phyloP scores from a whole-genome alignment of 2,797 vertebrate genomes.

The Eulemur albifrons region DNA sequence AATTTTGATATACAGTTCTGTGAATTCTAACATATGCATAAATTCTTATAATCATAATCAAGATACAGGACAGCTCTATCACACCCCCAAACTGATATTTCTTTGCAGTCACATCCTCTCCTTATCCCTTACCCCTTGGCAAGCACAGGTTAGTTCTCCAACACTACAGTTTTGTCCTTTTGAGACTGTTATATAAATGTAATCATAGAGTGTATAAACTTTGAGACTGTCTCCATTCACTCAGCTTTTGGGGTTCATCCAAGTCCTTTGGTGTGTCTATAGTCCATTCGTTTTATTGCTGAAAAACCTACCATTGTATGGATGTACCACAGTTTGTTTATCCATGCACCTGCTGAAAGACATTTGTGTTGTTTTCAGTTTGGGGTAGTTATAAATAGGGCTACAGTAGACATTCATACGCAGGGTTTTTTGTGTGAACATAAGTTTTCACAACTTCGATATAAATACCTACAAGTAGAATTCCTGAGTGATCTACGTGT shows the following conservation, averaged over 20 bases:
- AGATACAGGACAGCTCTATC: neutral
- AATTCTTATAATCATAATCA: neutral
- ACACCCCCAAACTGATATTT: neutral
- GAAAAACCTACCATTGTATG: constrained; percentile 2
- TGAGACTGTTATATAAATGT: neutral
- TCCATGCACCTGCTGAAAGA: neutral
- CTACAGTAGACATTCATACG: neutral
- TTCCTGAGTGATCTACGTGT: neutral
- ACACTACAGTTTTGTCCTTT: neutral
- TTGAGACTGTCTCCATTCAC: neutral
- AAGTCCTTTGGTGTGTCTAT: neutral
- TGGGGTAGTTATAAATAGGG: neutral
- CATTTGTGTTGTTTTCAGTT: neutral
- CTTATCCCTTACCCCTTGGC: neutral
- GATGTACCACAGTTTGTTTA: constrained; percentile 24
- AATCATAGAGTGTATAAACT: neutral
- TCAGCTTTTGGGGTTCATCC: neutral
- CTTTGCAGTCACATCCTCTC: neutral
- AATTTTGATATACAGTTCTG: neutral
- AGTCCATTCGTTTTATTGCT: neutral
- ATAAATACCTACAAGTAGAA: neutral
- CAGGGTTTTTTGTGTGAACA: neutral
- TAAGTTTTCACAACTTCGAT: neutral
- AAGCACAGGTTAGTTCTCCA: neutral
- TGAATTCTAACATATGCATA: neutral